A percentile compares a stretch with the other conserved stretches of the same genome.
Conservation (phyloP, 1,140 invertebrate species). For the Zophobas atratus region DNA sequence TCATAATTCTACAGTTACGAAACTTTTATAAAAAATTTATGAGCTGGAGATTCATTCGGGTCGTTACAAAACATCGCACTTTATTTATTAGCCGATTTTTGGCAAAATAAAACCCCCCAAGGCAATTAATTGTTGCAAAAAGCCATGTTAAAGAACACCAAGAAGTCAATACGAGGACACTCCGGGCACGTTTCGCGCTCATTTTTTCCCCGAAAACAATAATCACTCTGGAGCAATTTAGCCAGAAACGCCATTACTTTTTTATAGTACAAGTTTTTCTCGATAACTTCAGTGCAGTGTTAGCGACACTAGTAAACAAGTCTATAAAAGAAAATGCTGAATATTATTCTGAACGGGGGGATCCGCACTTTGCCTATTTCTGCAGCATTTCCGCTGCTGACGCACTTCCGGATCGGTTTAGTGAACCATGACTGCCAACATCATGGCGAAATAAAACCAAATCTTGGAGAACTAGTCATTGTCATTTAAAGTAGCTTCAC, state of each 20-base stretch:
- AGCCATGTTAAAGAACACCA: too few relatives aligned
- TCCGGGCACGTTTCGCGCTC: too few relatives aligned
- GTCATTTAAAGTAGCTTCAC: constrained; percentile 25
- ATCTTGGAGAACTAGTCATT: constrained; percentile 10
- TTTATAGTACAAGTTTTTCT: constrained; percentile 18
- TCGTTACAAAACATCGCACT: constrained; percentile 13
- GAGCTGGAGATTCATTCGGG: constrained; percentile 14
- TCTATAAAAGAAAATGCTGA: constrained; percentile 45
- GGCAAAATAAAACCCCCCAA: not conserved
- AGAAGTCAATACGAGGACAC: too few relatives aligned
- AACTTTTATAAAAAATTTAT: constrained; percentile 42
- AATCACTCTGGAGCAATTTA: not conserved
- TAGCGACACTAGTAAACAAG: constrained; percentile 41
- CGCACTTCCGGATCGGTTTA: constrained; percentile 36
- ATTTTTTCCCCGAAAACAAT: too few relatives aligned
- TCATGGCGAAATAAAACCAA: constrained; percentile 22
- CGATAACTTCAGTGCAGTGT: constrained; percentile 10
- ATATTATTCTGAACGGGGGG: constrained; percentile 15
- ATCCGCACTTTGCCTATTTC: constrained; percentile 18
- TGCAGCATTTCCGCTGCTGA: constrained; percentile 44
- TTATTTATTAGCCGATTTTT: not conserved
- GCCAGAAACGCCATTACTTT: constrained; percentile 7
- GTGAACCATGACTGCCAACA: constrained; percentile 35
- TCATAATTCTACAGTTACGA: constrained; percentile 36
- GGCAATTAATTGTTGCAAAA: too few relatives aligned